phyloP scores from a whole-genome alignment of 2,113 vertebrate genomes.

The Kryptolebias marmoratus region DNA sequence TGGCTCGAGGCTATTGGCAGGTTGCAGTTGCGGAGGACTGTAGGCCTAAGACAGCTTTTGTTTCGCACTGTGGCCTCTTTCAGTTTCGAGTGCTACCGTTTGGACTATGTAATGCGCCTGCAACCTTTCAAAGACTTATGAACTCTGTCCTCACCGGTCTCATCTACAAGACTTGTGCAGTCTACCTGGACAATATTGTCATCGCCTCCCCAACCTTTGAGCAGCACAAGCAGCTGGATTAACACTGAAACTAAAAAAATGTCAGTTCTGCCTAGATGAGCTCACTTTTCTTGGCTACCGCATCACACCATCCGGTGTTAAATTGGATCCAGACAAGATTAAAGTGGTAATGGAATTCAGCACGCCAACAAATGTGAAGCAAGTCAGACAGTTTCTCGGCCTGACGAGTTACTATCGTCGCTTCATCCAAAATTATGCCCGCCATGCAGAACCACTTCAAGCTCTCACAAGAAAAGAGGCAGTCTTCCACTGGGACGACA shows the following conservation, averaged over 20 bases:
- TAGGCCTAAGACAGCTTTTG: slow-evolving; percentile 18
- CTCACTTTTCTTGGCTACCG: background rate
- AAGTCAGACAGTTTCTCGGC: background rate
- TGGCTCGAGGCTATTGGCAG: background rate
- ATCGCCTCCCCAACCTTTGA: slow-evolving; percentile 19
- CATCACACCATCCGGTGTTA: background rate
- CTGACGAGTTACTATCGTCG: background rate
- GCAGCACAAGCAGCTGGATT: background rate
- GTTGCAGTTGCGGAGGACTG: slow-evolving; percentile 2
- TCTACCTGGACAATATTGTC: slow-evolving; percentile 38
- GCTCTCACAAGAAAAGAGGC: background rate
- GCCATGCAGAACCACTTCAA: background rate
- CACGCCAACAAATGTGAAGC: background rate
- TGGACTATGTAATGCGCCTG: background rate
- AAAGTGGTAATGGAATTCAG: background rate
- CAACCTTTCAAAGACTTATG: slow-evolving; percentile 29
- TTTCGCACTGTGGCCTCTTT: slow-evolving; percentile 25
- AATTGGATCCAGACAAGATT: background rate
- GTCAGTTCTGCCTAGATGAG: background rate
- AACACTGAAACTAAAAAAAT: background rate
- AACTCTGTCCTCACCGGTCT: slow-evolving; percentile 6
- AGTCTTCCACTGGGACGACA: background rate
- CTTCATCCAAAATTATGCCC: background rate
- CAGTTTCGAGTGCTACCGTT: slow-evolving; percentile 13
- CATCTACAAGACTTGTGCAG: slow-evolving; percentile 5